Evolutionary conservation across 1,140 invertebrate genomes (phyloP).

Genomic region (Calosoma granatense): DNA sequence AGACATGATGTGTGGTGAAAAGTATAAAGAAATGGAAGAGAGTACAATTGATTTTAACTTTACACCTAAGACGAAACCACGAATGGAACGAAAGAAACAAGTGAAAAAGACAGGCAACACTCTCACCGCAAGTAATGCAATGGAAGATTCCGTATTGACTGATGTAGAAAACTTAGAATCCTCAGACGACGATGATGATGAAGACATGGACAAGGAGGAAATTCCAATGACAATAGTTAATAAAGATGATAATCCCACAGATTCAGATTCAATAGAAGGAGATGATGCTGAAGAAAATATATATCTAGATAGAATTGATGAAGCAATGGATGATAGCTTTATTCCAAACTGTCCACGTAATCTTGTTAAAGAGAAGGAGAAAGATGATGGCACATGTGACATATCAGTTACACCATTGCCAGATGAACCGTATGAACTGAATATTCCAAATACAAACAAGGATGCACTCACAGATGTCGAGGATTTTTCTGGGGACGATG

Average conservation of each 20-base stretch:
- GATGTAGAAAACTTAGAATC: slow-evolving; percentile 40
- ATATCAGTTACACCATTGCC: not conserved
- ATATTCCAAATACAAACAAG: slow-evolving; percentile 6
- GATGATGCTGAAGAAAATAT: slow-evolving; percentile 1
- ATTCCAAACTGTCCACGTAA: slow-evolving; percentile 15
- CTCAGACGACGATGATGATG: slow-evolving; percentile 32
- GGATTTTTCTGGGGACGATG: slow-evolving; percentile 23
- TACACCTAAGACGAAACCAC: not conserved
- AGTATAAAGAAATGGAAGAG: slow-evolving; percentile 13
- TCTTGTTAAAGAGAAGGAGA: slow-evolving; percentile 13
- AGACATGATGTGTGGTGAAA: slow-evolving; percentile 18
- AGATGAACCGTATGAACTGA: not conserved
- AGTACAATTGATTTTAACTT: not conserved
- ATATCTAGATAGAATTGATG: no score
- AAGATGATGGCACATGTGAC: slow-evolving; percentile 15
- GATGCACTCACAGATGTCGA: slow-evolving; percentile 28
- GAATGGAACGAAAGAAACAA: not conserved
- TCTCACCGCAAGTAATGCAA: no score
- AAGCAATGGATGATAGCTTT: slow-evolving; percentile 9
- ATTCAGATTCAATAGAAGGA: slow-evolving; percentile 3
- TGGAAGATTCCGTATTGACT: no score
- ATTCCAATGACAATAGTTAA: slow-evolving; percentile 21
- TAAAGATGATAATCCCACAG: slow-evolving; percentile 11
- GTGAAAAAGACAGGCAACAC: no score
- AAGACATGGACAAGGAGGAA: slow-evolving; percentile 9